Conservation (phyloP, 2,113 vertebrate species). For the Phrynocephalus versicolor region DNA sequence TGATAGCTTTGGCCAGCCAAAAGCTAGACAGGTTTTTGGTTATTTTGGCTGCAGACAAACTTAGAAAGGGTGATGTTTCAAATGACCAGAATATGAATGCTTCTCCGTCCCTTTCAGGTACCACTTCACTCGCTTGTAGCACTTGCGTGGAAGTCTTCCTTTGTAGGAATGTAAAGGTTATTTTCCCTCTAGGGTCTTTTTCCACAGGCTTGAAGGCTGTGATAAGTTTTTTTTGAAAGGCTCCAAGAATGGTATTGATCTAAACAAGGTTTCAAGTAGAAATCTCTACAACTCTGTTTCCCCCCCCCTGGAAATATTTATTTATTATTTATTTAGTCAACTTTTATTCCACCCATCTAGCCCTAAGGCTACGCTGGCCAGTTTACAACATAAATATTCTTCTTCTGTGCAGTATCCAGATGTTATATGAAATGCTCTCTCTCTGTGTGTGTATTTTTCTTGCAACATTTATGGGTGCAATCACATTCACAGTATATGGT, state of each 20-base stretch:
- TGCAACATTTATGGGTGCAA: not conserved
- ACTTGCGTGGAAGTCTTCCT: not conserved
- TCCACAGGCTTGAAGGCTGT: not conserved
- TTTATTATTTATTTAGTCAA: too few relatives aligned
- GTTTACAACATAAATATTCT: too few relatives aligned
- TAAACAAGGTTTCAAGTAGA: not conserved
- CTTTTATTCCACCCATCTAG: too few relatives aligned
- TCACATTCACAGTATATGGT: not conserved
- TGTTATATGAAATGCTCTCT: not conserved
- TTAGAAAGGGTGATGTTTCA: not conserved
- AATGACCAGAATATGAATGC: not conserved
- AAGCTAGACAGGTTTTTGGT: not conserved
- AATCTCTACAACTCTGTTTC: not conserved
- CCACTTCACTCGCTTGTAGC: not conserved
- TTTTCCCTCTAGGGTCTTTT: not conserved
- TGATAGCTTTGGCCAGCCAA: not conserved
- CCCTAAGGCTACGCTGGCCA: too few relatives aligned
- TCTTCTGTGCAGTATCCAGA: not conserved
- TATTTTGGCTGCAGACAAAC: not conserved
- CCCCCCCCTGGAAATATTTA: too few relatives aligned
- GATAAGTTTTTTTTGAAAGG: not conserved
- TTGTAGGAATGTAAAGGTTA: not conserved
- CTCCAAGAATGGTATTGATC: not conserved
- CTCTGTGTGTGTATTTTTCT: not conserved
- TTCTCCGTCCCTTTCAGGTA: not conserved